Conservation (phyloP, 2,797 vertebrate species). For the Parotocinclus haroldoi region DNA sequence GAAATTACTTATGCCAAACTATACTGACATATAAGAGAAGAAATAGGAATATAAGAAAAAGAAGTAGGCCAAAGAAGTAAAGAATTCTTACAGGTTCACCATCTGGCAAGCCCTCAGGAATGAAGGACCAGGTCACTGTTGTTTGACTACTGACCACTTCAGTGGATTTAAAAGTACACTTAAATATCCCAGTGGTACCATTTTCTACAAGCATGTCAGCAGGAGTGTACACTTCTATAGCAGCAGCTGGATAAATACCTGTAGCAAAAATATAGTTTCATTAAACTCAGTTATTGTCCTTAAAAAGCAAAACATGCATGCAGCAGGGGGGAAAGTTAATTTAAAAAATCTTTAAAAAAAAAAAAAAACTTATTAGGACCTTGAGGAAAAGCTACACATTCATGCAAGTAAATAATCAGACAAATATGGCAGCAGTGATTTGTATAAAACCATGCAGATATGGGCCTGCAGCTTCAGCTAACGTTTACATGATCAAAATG, state of each 20-base stretch:
- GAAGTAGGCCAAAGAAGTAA: too few relatives aligned
- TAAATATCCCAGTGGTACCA: constrained; percentile 80
- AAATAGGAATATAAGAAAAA: too few relatives aligned
- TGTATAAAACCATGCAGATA: too few relatives aligned
- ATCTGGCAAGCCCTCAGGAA: constrained; percentile 66
- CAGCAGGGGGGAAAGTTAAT: too few relatives aligned
- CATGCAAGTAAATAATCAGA: too few relatives aligned
- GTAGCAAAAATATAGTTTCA: constrained; percentile 3
- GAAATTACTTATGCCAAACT: too few relatives aligned
- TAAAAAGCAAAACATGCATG: too few relatives aligned
- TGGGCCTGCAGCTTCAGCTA: too few relatives aligned
- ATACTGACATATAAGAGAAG: too few relatives aligned
- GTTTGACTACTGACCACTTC: constrained; percentile 73
- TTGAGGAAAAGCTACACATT: background rate
- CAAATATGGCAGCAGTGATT: too few relatives aligned
- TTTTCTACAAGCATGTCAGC: constrained; percentile 82
- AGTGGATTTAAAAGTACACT: constrained; percentile 80
- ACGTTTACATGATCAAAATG: too few relatives aligned
- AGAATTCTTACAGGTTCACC: constrained; percentile 62
- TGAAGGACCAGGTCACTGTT: constrained; percentile 81
- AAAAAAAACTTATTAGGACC: background rate
- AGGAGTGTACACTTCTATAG: constrained; percentile 77
- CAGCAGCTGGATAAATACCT: constrained; percentile 60
- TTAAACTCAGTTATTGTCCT: background rate
- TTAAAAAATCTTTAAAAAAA: too few relatives aligned